Conservation (phyloP, 2,113 vertebrate genomes). For the Sturnira hondurensis region DNA sequence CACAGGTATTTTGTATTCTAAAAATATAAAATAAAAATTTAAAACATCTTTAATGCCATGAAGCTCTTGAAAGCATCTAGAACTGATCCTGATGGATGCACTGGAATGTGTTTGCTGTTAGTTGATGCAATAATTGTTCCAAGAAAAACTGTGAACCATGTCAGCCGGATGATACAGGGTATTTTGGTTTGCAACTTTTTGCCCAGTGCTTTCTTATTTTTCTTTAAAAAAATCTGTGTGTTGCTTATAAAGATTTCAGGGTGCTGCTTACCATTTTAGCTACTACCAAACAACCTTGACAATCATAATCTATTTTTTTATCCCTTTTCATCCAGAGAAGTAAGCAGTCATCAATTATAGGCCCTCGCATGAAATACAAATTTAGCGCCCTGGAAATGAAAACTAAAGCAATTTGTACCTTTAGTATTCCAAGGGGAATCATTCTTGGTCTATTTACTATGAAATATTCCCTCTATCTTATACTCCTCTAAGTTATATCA, state of each 20-base stretch:
- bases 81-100: slow-evolving; percentile 42
- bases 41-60: slow-evolving; percentile 29
- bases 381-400: slow-evolving; percentile 81
- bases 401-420: slow-evolving; percentile 84
- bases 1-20: slow-evolving; percentile 39
- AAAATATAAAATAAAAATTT: background rate
- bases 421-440: slow-evolving; percentile 81
- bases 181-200: slow-evolving; percentile 69
- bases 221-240: slow-evolving; percentile 65
- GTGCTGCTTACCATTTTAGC: slow-evolving; percentile 73
- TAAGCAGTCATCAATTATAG: slow-evolving; percentile 81
- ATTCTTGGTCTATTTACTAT: slow-evolving; percentile 78
- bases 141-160: slow-evolving; percentile 52
- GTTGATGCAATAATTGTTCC: slow-evolving; percentile 57
- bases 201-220: slow-evolving; percentile 62
- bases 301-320: slow-evolving; percentile 76
- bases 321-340: slow-evolving; percentile 75
- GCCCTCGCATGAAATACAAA: slow-evolving; percentile 80
- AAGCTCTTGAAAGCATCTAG: slow-evolving; percentile 62
- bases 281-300: slow-evolving; percentile 80
- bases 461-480: slow-evolving; percentile 79
- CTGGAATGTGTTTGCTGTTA: slow-evolving; percentile 55
- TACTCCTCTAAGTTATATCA: slow-evolving; percentile 81
- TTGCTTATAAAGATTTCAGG: slow-evolving; percentile 74
- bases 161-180: slow-evolving; percentile 55